These are phyloP conservation scores for Melinaea marsaeus DNA, from an alignment of 2,888 invertebrate genomes.

Conservation along the genomic window DNA sequence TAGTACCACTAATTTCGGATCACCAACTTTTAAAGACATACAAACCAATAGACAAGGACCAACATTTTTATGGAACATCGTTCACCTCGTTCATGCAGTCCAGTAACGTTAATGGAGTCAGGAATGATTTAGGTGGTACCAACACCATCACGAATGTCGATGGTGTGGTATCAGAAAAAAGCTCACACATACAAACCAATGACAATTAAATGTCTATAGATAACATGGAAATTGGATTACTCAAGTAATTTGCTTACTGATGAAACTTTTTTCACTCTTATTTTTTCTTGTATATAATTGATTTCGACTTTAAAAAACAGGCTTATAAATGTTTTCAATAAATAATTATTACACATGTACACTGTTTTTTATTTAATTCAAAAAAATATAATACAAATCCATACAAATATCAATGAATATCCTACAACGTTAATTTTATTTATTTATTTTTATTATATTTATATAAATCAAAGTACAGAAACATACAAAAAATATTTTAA, in stretches of 20 bases:
- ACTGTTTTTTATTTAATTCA: too few species aligned
- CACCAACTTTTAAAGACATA: background rate
- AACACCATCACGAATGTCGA: slow-evolving; percentile 80
- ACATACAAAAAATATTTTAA: too few species aligned
- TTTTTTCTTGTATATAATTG: too few species aligned
- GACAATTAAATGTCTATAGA: slow-evolving; percentile 7
- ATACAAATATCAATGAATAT: too few species aligned
- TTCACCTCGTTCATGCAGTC: slow-evolving; percentile 25
- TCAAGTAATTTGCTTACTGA: background rate
- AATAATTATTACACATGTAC: too few species aligned
- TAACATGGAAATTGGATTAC: background rate
- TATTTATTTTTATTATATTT: too few species aligned
- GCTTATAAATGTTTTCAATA: too few species aligned
- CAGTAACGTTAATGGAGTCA: slow-evolving; percentile 75
- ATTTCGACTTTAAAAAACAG: too few species aligned
- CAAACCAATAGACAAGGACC: slow-evolving; percentile 22
- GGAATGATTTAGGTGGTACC: slow-evolving; percentile 69
- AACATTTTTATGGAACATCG: slow-evolving; percentile 28
- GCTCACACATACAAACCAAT: slow-evolving; percentile 9
- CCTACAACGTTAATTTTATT: too few species aligned
- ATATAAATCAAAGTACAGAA: too few species aligned
- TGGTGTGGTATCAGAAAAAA: slow-evolving; percentile 67
- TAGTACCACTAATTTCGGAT: background rate
- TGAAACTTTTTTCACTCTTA: too few species aligned
- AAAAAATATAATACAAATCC: too few species aligned